phyloP scores from a whole-genome alignment of 2,888 invertebrate species.

The Monochamus alternatus region DNA sequence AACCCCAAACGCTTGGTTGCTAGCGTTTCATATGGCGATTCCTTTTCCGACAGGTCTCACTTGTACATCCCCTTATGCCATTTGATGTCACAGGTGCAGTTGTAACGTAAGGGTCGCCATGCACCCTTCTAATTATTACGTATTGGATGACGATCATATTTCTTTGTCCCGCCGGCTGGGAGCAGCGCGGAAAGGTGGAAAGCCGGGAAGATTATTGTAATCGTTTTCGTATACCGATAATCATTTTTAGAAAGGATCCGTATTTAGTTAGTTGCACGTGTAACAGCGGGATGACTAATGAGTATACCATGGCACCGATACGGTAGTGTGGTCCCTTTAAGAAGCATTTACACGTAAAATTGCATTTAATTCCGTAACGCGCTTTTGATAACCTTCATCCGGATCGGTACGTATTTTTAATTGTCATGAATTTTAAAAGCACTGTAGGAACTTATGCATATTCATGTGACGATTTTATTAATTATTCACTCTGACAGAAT shows the following conservation, averaged over 20 bases:
- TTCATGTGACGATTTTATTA: too few relatives aligned
- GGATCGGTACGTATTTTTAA: background rate
- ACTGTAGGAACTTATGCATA: background rate
- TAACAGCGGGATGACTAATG: conserved; percentile 23
- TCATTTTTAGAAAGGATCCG: conserved; percentile 37
- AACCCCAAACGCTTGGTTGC: background rate
- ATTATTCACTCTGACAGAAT: too few relatives aligned
- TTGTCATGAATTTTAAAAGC: conserved; percentile 1
- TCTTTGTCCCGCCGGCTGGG: conserved; percentile 31
- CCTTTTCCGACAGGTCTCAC: conserved; percentile 59
- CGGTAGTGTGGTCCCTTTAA: conserved; percentile 21
- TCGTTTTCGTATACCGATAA: conserved; percentile 36
- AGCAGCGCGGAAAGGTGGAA: conserved; percentile 21
- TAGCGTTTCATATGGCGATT: background rate
- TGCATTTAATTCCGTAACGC: conserved; percentile 22
- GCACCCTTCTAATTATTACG: conserved; percentile 23
- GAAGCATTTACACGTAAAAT: conserved; percentile 28
- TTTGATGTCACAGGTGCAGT: conserved; percentile 38
- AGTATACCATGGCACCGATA: conserved; percentile 28
- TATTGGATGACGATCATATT: conserved; percentile 35
- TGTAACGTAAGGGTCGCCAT: conserved; percentile 19
- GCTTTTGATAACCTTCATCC: conserved; percentile 14
- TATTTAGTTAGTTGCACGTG: conserved; percentile 37
- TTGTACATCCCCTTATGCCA: conserved; percentile 56
- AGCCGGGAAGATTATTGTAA: conserved; percentile 36